Conservation (phyloP, 1,140 invertebrate species). For the Uloborus diversus region DNA sequence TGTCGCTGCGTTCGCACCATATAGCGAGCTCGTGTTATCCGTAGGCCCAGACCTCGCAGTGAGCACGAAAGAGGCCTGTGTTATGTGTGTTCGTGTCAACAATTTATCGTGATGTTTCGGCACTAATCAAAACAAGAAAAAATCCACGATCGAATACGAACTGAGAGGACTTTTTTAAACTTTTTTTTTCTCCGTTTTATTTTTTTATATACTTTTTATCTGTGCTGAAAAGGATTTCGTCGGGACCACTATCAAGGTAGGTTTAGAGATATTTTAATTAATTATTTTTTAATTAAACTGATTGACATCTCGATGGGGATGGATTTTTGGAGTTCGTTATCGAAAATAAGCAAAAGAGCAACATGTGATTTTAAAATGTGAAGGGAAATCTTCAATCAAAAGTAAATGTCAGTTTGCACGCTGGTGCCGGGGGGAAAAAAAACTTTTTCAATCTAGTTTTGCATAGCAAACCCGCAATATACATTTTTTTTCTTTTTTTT, state of each 20-base stretch:
- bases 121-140: conserved; percentile 23
- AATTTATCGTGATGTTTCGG: conserved; percentile 37
- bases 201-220: conserved; percentile 15
- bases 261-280: too few species aligned
- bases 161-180: background rate
- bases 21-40: conserved; percentile 35
- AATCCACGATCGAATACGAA: conserved; percentile 8
- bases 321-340: too few species aligned
- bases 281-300: too few species aligned
- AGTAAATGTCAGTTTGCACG: too few species aligned
- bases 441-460: too few species aligned
- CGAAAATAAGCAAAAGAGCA: too few species aligned
- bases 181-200: conserved; percentile 24
- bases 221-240: conserved; percentile 48
- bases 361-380: too few species aligned
- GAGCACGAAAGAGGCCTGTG: conserved; percentile 28
- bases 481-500: too few species aligned
- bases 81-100: conserved; percentile 36
- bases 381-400: too few species aligned
- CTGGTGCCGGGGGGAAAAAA: too few species aligned
- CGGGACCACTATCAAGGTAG: conserved; percentile 48
- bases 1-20: conserved; percentile 30
- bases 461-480: too few species aligned
- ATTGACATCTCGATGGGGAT: too few species aligned
- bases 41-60: conserved; percentile 42